These are phyloP conservation scores for Cyphomyrus discorhynchus DNA, from an alignment of 2,113 vertebrate genomes.

Conservation along the genomic window DNA sequence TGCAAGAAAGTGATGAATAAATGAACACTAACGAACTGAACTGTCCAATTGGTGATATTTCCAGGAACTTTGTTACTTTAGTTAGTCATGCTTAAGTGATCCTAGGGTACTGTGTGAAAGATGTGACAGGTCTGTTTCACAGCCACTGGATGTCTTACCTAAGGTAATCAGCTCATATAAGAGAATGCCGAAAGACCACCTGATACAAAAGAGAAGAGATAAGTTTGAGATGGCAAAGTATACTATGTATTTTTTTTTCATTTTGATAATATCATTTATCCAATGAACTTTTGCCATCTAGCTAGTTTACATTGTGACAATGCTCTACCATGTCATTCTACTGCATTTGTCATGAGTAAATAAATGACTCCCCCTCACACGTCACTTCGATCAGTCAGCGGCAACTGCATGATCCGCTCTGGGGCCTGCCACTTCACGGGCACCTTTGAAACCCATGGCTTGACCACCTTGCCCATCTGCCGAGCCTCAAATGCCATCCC, in stretches of 20 bases:
- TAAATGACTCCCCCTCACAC: constrained; percentile 45
- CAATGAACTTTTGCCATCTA: background rate
- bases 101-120: background rate
- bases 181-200: constrained; percentile 62
- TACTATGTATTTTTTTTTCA: background rate
- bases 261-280: background rate
- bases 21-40: background rate
- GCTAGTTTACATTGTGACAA: background rate
- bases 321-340: background rate
- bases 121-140: background rate
- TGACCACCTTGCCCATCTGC: constrained; percentile 32
- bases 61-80: background rate
- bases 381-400: constrained; percentile 52
- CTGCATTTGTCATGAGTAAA: background rate
- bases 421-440: constrained; percentile 61
- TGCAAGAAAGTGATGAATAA: background rate
- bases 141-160: constrained; percentile 40
- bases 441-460: constrained; percentile 38
- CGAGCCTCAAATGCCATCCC: constrained; percentile 47
- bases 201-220: constrained; percentile 17
- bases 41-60: background rate
- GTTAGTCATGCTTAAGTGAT: background rate
- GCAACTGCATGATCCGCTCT: constrained; percentile 49
- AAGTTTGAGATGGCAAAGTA: background rate
- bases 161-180: constrained; percentile 59